phyloP scores from a whole-genome alignment of 2,113 vertebrate genomes.

The Mesembrinibis cayennensis region DNA sequence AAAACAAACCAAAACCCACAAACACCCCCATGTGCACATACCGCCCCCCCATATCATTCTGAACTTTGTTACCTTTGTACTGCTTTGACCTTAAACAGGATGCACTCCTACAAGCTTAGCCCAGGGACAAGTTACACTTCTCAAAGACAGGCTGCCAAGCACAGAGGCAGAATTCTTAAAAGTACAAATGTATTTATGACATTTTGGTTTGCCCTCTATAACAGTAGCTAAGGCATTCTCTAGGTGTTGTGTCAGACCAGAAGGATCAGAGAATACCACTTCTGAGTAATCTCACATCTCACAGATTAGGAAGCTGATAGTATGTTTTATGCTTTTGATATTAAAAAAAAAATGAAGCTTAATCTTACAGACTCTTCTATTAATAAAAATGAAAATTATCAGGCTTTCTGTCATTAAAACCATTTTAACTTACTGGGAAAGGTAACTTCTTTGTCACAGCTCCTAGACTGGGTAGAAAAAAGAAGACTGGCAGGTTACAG shows the following conservation, averaged over 20 bases:
- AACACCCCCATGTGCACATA: fast-evolving
- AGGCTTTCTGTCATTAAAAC: background rate
- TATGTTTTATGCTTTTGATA: background rate
- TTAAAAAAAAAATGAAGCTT: background rate
- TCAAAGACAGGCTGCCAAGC: background rate
- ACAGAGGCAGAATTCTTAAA: background rate
- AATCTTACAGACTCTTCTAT: background rate
- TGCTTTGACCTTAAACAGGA: background rate
- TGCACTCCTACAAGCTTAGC: background rate
- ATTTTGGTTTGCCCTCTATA: background rate
- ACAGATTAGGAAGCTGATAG: background rate
- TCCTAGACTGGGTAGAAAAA: background rate
- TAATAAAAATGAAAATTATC: background rate
- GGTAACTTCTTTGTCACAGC: background rate
- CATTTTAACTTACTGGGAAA: background rate
- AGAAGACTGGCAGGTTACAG: background rate
- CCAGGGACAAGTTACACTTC: background rate
- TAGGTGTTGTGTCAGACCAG: background rate
- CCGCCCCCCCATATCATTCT: background rate
- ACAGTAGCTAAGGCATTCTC: background rate
- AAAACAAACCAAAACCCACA: background rate
- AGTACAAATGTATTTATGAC: background rate
- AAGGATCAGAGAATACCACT: background rate
- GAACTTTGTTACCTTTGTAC: background rate
- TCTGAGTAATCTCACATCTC: background rate